A percentile compares a stretch with the other conserved stretches of the same genome.
phyloP scores from a whole-genome alignment of 1,140 invertebrate species.

The Achatina immaculata region DNA sequence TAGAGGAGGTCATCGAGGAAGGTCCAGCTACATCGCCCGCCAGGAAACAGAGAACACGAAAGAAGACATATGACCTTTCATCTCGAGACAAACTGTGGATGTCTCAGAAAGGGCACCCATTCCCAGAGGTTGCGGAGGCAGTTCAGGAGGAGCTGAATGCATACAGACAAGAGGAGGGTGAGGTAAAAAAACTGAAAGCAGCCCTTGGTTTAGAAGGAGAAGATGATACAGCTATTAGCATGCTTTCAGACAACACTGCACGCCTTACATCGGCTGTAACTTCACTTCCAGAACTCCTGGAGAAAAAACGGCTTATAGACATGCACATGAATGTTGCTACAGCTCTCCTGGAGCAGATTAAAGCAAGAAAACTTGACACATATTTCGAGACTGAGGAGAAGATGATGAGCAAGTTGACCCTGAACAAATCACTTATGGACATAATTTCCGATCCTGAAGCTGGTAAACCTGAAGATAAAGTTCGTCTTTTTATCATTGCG shows the following conservation, averaged over 20 bases:
- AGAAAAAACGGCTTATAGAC: conserved; percentile 97
- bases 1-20: conserved; percentile 79
- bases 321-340: conserved; percentile 99
- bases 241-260: conserved; percentile 95
- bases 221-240: conserved; percentile 74
- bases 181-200: conserved; percentile 94
- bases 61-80: conserved; percentile 91
- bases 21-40: conserved; percentile 52
- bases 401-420: conserved; percentile 81
- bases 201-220: conserved; percentile 82
- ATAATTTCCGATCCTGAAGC: conserved; percentile 82
- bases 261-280: conserved; percentile 93
- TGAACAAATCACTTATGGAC: conserved; percentile 71
- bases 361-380: conserved; percentile 87
- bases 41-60: conserved; percentile 69
- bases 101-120: conserved; percentile 93
- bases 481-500: conserved; percentile 92
- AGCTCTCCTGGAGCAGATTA: conserved; percentile 91
- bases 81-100: conserved; percentile 91
- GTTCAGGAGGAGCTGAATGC: conserved; percentile 98
- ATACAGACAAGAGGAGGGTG: conserved; percentile 93
- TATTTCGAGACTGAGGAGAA: conserved; percentile 99
- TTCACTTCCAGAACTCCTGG: conserved; percentile 94
- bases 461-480: conserved; percentile 91
- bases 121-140: conserved; percentile 96